These are phyloP conservation scores for Pristis pectinata DNA, from an alignment of 2,797 vertebrate species.

Conservation along the genomic window DNA sequence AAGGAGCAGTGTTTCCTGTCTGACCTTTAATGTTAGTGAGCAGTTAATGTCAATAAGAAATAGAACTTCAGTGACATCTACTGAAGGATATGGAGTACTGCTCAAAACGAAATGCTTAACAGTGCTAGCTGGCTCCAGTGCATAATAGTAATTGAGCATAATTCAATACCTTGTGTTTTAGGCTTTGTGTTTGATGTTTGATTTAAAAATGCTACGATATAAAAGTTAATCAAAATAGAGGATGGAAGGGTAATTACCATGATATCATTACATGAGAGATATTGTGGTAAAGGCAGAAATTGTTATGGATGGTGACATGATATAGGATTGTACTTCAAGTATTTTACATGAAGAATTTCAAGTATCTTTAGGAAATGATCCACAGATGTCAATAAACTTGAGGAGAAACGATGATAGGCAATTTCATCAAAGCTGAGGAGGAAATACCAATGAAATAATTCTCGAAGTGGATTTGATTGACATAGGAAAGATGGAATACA, in stretches of 20 bases:
- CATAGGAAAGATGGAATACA: neutral
- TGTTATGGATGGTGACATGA: neutral
- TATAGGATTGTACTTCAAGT: neutral
- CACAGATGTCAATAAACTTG: neutral
- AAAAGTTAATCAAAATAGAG: neutral
- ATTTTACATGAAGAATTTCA: neutral
- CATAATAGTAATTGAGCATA: neutral
- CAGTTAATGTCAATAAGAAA: neutral
- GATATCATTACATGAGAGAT: neutral
- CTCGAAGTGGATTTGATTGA: neutral
- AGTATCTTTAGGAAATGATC: neutral
- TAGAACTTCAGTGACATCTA: slow-evolving; percentile 35
- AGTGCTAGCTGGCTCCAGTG: neutral
- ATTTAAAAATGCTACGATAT: neutral
- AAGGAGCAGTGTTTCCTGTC: neutral
- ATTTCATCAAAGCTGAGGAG: neutral
- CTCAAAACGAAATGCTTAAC: neutral
- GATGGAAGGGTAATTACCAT: neutral
- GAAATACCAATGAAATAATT: neutral
- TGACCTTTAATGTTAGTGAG: neutral
- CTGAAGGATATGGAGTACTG: slow-evolving; percentile 15
- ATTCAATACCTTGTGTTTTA: neutral
- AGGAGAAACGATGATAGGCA: neutral
- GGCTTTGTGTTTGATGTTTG: neutral
- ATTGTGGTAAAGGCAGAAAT: neutral